A percentile compares a stretch with the other conserved stretches of the same genome.
Conservation (phyloP, 2,797 vertebrate genomes). For the Gadopsis marmoratus region DNA sequence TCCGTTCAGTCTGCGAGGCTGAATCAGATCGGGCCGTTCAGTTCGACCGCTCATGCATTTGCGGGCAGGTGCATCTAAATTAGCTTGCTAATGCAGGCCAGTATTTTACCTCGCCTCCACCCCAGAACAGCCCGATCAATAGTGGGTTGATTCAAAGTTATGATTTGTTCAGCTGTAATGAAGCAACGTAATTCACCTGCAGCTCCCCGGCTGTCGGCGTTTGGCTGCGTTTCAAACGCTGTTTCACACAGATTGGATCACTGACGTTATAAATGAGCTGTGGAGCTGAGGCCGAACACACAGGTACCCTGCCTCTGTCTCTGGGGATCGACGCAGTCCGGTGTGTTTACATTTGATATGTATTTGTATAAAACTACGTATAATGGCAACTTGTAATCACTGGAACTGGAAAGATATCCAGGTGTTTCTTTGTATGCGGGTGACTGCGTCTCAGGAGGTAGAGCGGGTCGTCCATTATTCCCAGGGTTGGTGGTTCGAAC, state of each 20-base stretch:
- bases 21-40: not conserved
- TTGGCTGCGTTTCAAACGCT: conserved; percentile 41
- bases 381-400: not conserved
- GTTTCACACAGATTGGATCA: conserved; percentile 50
- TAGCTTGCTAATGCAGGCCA: conserved; percentile 35
- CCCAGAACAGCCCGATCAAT: conserved; percentile 31
- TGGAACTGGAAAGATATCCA: not conserved
- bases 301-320: not conserved
- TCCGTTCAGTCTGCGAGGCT: not conserved
- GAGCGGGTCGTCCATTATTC: too few relatives aligned
- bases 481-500: too few relatives aligned
- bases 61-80: conserved; percentile 25
- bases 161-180: conserved; percentile 65
- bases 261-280: conserved; percentile 32
- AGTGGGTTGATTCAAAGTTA: conserved; percentile 22
- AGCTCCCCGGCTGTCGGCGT: not conserved
- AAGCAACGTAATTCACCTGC: conserved; percentile 34
- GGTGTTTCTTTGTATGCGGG: too few relatives aligned
- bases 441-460: too few relatives aligned
- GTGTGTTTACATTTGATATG: not conserved
- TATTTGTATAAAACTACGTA: not conserved
- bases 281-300: not conserved
- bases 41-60: not conserved
- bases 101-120: conserved; percentile 45
- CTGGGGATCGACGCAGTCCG: not conserved